A percentile compares a stretch with the other conserved stretches of the same genome.
Conservation (phyloP, 2,888 invertebrate species). For the Epinotia ramella region DNA sequence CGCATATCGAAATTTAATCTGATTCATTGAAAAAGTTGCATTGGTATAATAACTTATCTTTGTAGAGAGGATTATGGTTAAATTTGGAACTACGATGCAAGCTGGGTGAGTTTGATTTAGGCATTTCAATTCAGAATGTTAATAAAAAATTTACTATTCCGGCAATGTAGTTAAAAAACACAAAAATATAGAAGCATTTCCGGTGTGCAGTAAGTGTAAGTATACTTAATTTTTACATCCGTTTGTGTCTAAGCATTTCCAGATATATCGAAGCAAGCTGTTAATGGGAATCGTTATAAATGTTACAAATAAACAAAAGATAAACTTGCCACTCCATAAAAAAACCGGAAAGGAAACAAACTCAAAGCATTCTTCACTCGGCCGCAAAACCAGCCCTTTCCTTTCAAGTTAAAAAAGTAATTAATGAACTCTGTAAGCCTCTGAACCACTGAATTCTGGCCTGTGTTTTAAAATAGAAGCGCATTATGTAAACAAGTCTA, state of each 20-base stretch:
- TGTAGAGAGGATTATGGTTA: not conserved
- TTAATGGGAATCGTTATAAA: slow-evolving; percentile 25
- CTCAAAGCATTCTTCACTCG: slow-evolving; percentile 48
- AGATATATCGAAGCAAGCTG: slow-evolving; percentile 4
- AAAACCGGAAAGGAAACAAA: slow-evolving; percentile 39
- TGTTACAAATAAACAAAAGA: slow-evolving; percentile 43
- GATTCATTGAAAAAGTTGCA: slow-evolving; percentile 44
- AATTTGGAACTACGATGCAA: not conserved
- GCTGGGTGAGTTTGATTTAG: slow-evolving; percentile 5
- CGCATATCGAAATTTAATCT: slow-evolving; percentile 34
- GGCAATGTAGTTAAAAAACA: too few relatives aligned
- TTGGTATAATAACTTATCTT: slow-evolving; percentile 36
- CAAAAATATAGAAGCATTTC: not conserved
- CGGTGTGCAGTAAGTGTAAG: not conserved
- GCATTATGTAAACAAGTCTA: slow-evolving; percentile 44
- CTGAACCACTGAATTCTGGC: slow-evolving; percentile 55
- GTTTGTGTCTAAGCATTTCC: slow-evolving; percentile 8
- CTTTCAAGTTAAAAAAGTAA: slow-evolving; percentile 71
- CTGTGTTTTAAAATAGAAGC: slow-evolving; percentile 50
- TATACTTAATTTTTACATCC: slow-evolving; percentile 7
- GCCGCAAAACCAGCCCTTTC: slow-evolving; percentile 56
- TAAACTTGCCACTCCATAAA: slow-evolving; percentile 39
- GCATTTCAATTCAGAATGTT: not conserved
- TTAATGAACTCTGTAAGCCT: slow-evolving; percentile 67
- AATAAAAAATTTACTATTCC: not conserved